These are phyloP conservation scores for Syrrhaptes paradoxus DNA, from an alignment of 2,113 vertebrate genomes.

Conservation along the genomic window DNA sequence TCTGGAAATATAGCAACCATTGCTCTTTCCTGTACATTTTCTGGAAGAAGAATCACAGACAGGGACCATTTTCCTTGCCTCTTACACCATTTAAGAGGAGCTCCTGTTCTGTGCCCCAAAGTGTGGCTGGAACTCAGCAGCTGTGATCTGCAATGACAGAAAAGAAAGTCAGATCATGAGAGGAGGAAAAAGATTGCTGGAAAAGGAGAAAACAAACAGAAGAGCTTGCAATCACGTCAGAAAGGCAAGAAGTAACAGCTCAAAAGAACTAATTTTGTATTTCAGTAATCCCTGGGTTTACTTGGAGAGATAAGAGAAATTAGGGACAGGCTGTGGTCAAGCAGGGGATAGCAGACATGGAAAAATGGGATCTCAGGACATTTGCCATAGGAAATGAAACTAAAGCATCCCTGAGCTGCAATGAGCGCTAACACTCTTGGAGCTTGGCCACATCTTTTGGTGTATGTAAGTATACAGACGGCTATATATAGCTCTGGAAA, in stretches of 20 bases:
- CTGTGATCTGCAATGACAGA: slow-evolving; percentile 26
- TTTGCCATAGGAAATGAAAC: neutral
- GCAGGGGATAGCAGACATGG: neutral
- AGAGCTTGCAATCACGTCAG: neutral
- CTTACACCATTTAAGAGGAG: neutral
- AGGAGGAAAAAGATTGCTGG: neutral
- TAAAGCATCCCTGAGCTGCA: neutral
- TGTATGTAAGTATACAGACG: neutral
- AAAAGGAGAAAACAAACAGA: neutral
- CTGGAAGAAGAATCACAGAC: neutral
- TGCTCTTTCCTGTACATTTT: neutral
- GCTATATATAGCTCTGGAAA: slow-evolving; percentile 39
- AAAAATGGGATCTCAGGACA: neutral
- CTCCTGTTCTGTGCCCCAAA: slow-evolving; percentile 7
- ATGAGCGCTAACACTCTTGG: neutral
- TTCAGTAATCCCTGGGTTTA: neutral
- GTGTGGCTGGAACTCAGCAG: neutral
- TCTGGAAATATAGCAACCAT: neutral
- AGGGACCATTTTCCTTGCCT: neutral
- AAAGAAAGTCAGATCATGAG: slow-evolving; percentile 54
- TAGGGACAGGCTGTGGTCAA: neutral
- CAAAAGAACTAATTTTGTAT: neutral
- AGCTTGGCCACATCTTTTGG: neutral
- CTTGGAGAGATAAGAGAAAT: neutral
- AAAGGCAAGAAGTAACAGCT: neutral